phyloP scores from a whole-genome alignment of 2,113 vertebrate genomes.

The Speoplatyrhinus poulsoni region DNA sequence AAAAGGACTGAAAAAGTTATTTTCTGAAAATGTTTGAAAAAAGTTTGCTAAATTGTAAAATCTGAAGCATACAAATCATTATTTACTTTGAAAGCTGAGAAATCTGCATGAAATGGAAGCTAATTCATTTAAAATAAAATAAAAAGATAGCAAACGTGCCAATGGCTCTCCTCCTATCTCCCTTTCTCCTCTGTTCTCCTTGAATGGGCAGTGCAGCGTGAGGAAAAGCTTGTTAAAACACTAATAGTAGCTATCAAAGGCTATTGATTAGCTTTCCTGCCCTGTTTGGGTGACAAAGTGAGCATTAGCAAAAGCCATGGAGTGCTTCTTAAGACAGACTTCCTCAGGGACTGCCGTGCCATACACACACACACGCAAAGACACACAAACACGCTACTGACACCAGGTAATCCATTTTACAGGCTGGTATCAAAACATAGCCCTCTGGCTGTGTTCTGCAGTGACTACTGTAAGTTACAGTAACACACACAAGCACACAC shows the following conservation, averaged over 20 bases:
- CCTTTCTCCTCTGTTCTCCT: slow-evolving; percentile 47
- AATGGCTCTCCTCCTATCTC: neutral
- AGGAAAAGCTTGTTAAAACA: slow-evolving; percentile 81
- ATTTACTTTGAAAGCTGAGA: neutral
- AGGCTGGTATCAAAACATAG: slow-evolving; percentile 78
- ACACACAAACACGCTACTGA: slow-evolving; percentile 53
- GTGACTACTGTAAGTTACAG: slow-evolving; percentile 53
- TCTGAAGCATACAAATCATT: no score
- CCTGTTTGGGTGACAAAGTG: slow-evolving; percentile 82
- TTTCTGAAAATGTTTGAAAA: no score
- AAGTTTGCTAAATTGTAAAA: no score
- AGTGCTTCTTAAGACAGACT: slow-evolving; percentile 71
- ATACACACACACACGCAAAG: slow-evolving; percentile 28
- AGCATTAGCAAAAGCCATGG: slow-evolving; percentile 76
- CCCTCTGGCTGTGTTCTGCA: slow-evolving; percentile 70
- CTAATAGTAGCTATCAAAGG: slow-evolving; percentile 80
- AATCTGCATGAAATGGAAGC: neutral
- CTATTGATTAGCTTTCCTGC: slow-evolving; percentile 85
- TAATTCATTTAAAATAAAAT: neutral
- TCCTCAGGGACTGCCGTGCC: slow-evolving; percentile 68
- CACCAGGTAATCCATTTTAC: slow-evolving; percentile 80
- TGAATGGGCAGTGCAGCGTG: slow-evolving; percentile 69
- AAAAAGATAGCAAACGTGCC: neutral
- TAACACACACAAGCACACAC: neutral
- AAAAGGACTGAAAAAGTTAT: no score